phyloP scores from a whole-genome alignment of 2,113 vertebrate genomes.

The Tylochromis polylepis region DNA sequence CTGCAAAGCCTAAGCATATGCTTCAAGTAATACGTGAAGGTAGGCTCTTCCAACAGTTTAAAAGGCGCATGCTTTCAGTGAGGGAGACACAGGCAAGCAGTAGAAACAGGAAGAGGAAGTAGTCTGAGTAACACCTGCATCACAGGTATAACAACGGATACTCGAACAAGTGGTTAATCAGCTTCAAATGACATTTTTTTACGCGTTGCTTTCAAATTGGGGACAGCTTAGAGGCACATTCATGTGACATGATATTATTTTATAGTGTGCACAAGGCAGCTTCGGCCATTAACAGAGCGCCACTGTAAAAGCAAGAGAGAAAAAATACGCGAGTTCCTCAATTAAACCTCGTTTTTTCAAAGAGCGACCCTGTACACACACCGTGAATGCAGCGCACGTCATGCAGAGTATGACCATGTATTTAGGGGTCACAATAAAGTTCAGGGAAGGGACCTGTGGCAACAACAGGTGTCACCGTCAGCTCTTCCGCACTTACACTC shows the following conservation, averaged over 20 bases:
- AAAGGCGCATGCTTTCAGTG: background rate
- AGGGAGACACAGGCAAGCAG: background rate
- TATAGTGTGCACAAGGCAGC: background rate
- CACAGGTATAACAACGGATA: constrained; percentile 27
- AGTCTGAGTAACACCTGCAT: constrained; percentile 35
- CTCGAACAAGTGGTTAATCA: background rate
- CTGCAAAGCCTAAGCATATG: background rate
- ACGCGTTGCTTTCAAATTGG: background rate
- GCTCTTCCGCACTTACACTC: constrained; percentile 64
- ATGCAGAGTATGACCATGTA: background rate
- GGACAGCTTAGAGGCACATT: background rate
- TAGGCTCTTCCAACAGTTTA: background rate
- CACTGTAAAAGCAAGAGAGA: background rate
- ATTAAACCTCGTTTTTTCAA: background rate
- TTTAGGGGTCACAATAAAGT: background rate
- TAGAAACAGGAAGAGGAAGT: constrained; percentile 60
- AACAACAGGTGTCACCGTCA: constrained; percentile 67
- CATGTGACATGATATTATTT: background rate
- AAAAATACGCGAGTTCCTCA: constrained; percentile 21
- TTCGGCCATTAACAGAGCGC: background rate
- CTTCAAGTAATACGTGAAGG: background rate
- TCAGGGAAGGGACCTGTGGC: background rate
- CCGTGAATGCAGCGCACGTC: background rate
- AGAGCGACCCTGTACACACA: background rate
- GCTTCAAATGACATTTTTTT: background rate